Evolutionary conservation across 2,113 vertebrate genomes (phyloP), one percentile per base, ranked within the genome.

Genomic region (Riparia riparia): DNA sequence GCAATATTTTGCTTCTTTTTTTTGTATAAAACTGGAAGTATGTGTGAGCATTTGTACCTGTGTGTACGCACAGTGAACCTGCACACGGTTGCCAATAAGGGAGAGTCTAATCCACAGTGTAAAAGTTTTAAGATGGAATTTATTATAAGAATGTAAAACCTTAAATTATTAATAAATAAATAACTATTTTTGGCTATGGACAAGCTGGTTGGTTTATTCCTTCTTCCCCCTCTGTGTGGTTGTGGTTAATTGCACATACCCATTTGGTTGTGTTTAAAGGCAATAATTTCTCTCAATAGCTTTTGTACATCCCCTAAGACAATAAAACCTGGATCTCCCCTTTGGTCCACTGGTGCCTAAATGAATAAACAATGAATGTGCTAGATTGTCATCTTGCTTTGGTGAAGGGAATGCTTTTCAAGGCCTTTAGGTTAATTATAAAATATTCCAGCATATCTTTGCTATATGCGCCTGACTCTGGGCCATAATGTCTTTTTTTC

Each of bases 81-180:
- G 97, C 97, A 97, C 94, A 96, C 32, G 91, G 94, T 98, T 98
- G 97, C 98, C 97, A 97, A 97, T 96, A 97, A 98, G 96, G 98
- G 98, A 98, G 92, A 97, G 90, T 93, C 90, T 96, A 97, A 97
- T 97, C 96, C 90, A 83, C 9, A 47, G 76, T 98, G 96, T 98
- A 98, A 98, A 93, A 98, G 94, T 98, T 97, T 97, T 96, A 97
- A 98, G 97, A 97, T 98, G 96, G 97, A 97, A 97, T 98, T 98
- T 98, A 98, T 98, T 98, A 98, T 99, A 98, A 98, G 98, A 99
- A 99, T 99, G 99, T 99, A 99, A 98, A 99, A 98, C 98, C 98
- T 98, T 99, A 99, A 99, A 98, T 99, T 99, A 99, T 99, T 99
- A 99, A 99, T 99, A 99, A 99, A 99, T 99, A 99, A 99, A 99